Evolutionary conservation across 2,888 invertebrate genomes (phyloP), one percentile per base, ranked within the genome.

Genomic region (Mythimna albipuncta): DNA sequence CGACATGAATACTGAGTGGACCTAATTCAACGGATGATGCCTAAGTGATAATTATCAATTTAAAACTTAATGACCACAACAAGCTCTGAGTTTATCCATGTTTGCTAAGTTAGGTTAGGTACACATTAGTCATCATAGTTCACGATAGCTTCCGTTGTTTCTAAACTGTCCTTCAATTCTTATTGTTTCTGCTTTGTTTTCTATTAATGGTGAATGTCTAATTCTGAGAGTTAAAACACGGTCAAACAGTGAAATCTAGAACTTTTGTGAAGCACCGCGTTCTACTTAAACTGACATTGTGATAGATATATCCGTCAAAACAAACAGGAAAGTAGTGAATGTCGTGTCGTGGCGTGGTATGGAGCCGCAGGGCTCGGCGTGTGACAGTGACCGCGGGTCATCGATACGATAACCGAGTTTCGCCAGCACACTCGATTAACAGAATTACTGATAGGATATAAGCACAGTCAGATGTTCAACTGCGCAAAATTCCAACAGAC

Each of bases 351-450:
- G 35, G 21, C 61, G 54, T 57, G 58, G 44, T 65, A 72, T 88
- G 88, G 85, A 86, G 70, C 71, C 79, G 75, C 62, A 7, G 64
- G 67, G 71, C 21, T 47, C n/a, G 44, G 64, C 64, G 72, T 69
- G 79, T 85, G 87, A 82, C 86, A 86, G 85, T 88, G 87, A 86
- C 84, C 92, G 85, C 86, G 82, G 93, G 93, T 93, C 92, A 92
- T 81, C 88, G 88, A 86, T 87, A 90, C 88, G 92, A 93, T 93
- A 92, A 91, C 92, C 91, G 90, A 92, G 90, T 91, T 92, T 91
- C 87, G 82, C 86, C 68, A 76, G 83, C 75, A 76, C 77, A 77
- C 62, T 62, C 57, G 50, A 69, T 72, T 65, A 52, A 65, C 26
- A 35, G 58, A 58, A 58, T 58, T 68, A 41, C 32, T 68, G 63